Conservation (phyloP, 2,888 invertebrate species). For the Stenichneumon culpator region DNA sequence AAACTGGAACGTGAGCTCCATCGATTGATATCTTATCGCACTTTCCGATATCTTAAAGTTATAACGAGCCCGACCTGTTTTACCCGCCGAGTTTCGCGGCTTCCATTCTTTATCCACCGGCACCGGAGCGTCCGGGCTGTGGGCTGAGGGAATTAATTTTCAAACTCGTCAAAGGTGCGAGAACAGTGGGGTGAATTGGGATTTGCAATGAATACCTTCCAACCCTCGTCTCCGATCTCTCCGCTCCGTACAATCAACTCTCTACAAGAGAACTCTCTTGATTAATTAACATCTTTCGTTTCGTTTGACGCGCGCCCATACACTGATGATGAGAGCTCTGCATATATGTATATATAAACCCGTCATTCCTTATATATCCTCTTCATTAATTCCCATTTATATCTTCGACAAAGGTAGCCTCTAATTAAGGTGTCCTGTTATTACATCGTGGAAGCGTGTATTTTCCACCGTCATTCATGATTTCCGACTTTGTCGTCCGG, state of each 20-base stretch:
- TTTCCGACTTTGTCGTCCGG: background rate
- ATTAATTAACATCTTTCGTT: constrained; percentile 7
- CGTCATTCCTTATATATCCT: too few relatives aligned
- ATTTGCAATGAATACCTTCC: constrained; percentile 3
- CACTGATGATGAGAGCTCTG: background rate
- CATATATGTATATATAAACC: background rate
- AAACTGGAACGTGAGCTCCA: background rate
- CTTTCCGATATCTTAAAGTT: background rate
- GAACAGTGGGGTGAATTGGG: background rate
- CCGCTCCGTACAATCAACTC: background rate
- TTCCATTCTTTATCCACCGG: background rate
- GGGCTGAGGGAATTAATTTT: constrained; percentile 8
- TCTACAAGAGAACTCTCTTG: background rate
- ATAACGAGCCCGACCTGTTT: background rate
- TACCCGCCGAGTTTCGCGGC: background rate
- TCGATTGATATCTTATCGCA: background rate
- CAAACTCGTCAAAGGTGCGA: constrained; percentile 3
- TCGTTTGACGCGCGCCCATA: background rate
- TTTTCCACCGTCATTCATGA: background rate
- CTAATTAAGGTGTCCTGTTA: background rate
- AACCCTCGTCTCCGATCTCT: background rate
- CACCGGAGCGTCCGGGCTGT: background rate
- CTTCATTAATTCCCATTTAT: background rate
- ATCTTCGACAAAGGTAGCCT: background rate
- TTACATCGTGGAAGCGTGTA: background rate